Conservation (phyloP, 2,113 vertebrate species). For the Otolemur garnettii region DNA sequence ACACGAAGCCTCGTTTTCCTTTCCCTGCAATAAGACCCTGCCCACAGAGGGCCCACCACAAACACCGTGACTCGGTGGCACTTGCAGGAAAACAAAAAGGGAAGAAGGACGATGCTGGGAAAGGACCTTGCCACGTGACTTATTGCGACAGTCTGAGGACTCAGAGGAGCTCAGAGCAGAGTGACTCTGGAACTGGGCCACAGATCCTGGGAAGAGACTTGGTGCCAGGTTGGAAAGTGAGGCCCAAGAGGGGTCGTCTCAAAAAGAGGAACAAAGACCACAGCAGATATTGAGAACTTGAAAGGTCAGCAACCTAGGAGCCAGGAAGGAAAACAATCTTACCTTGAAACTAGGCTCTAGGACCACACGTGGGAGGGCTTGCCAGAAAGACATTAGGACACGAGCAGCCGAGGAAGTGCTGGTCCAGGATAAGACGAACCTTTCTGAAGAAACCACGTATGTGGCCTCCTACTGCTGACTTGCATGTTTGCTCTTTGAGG, state of each 20-base stretch:
- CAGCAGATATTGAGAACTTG: accelerated
- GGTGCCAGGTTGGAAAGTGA: accelerated
- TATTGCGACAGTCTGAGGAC: accelerated
- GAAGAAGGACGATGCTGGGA: not conserved
- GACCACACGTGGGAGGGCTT: not conserved
- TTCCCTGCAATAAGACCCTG: not conserved
- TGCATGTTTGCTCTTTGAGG: not conserved
- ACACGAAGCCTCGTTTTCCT: not conserved
- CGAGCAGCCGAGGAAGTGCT: not conserved
- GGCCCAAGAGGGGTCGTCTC: not conserved
- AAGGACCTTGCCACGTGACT: not conserved
- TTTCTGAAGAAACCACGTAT: not conserved
- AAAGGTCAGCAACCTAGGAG: not conserved
- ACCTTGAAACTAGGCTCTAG: not conserved
- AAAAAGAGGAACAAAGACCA: not conserved
- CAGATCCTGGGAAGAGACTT: not conserved
- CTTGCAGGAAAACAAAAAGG: not conserved
- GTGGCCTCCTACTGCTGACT: not conserved
- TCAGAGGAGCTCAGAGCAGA: not conserved
- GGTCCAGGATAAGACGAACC: not conserved
- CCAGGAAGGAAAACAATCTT: not conserved
- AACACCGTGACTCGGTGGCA: accelerated
- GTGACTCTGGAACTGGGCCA: not conserved
- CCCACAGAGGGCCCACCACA: too few species aligned
- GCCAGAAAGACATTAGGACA: not conserved